Evolutionary conservation across 2,888 invertebrate genomes (phyloP).

Genomic region (Acanthacorydalis orientalis): DNA sequence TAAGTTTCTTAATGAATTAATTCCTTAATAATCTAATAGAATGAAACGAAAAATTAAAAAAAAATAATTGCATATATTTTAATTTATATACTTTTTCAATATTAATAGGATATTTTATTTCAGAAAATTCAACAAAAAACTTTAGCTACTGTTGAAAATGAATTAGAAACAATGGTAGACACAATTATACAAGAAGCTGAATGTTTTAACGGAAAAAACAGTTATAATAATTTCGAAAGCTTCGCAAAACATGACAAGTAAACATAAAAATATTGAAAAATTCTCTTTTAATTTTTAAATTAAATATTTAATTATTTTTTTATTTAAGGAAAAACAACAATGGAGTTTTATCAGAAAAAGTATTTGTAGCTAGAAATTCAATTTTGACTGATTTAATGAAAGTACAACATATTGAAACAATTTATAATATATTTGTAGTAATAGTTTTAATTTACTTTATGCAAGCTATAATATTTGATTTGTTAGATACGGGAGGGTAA

Average conservation of each 20-base stretch:
- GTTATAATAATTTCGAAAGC: background rate
- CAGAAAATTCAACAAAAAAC: conserved; percentile 4
- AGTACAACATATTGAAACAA: conserved; percentile 61
- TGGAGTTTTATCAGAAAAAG: conserved; percentile 35
- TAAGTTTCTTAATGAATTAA: too few relatives aligned
- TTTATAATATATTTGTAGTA: conserved; percentile 72
- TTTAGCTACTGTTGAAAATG: conserved; percentile 3
- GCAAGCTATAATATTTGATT: conserved; percentile 55
- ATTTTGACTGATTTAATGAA: conserved; percentile 64
- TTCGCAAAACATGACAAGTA: too few relatives aligned
- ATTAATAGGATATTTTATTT: background rate
- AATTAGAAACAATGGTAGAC: conserved; percentile 6
- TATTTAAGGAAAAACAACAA: conserved; percentile 12
- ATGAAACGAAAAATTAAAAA: too few relatives aligned
- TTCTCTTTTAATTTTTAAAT: too few relatives aligned
- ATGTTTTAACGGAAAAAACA: background rate
- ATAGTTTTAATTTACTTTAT: conserved; percentile 55
- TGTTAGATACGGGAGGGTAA: conserved; percentile 59
- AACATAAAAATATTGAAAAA: too few relatives aligned
- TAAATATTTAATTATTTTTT: background rate
- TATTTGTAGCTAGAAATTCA: conserved; percentile 57
- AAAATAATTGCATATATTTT: too few relatives aligned
- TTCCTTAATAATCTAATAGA: too few relatives aligned
- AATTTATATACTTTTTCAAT: too few relatives aligned
- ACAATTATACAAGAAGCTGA: conserved; percentile 3